Evolutionary conservation across 30 jellyfish, hydroid and myxozoan genomes (phyloP).

Genomic region (Calvadosia cruxmelitensis): DNA sequence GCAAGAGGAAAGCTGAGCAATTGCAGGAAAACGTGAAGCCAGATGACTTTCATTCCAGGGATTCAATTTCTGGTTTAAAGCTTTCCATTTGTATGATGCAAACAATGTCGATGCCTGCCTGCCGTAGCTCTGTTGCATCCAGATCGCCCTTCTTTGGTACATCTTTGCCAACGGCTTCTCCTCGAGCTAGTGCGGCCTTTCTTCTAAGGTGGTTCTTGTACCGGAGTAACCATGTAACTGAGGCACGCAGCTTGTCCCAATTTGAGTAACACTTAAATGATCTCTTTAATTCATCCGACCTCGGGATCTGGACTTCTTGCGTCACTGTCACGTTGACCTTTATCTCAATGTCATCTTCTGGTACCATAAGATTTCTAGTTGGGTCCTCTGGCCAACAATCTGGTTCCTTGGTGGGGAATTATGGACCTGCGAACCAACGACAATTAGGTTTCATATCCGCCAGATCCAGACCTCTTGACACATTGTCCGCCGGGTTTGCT

Average conservation of each 20-base stretch:
- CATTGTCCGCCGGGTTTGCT: neutral
- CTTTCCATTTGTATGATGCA: neutral
- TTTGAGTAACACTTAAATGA: neutral
- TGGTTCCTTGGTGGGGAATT: neutral
- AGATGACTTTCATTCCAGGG: too few species aligned
- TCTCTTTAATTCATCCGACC: neutral
- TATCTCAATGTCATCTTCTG: neutral
- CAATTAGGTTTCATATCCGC: neutral
- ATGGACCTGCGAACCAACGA: neutral
- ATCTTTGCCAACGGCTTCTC: neutral
- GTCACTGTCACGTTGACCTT: neutral
- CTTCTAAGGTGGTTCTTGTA: neutral
- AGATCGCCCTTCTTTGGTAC: neutral
- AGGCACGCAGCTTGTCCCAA: neutral
- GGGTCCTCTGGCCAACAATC: neutral
- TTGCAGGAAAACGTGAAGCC: too few species aligned
- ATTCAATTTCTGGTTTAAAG: too few species aligned
- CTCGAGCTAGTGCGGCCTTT: neutral
- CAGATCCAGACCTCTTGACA: neutral
- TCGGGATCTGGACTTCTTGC: neutral
- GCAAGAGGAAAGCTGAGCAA: too few species aligned
- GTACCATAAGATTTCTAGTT: neutral
- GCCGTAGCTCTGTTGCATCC: neutral
- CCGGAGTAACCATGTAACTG: neutral
- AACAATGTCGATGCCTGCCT: neutral